These are phyloP conservation scores for Sphenodon punctatus DNA, from an alignment of 2,797 vertebrate species.

Conservation along the genomic window DNA sequence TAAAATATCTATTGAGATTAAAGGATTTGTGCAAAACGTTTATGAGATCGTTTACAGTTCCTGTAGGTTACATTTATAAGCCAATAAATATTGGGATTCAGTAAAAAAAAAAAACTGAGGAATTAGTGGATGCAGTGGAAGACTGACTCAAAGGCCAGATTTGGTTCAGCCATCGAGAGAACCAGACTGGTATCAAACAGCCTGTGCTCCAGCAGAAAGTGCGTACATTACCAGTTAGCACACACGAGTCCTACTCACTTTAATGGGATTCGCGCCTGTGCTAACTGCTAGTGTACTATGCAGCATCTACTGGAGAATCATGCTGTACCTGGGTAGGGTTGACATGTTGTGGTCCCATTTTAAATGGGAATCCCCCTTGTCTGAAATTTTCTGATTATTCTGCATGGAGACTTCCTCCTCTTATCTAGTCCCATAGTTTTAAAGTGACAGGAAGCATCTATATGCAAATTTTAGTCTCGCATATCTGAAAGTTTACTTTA, in stretches of 20 bases:
- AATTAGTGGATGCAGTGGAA: background rate
- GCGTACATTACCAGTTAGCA: no score
- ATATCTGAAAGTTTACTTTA: background rate
- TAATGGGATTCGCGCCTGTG: no score
- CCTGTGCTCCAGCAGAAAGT: no score
- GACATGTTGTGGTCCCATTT: background rate
- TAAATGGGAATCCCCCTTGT: background rate
- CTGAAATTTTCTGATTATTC: fast-evolving
- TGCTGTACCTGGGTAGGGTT: background rate
- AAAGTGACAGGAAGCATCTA: background rate
- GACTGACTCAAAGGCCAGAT: background rate
- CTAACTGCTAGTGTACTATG: no score
- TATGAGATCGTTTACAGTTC: background rate
- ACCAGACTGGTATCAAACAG: fast-evolving
- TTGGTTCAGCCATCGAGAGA: background rate
- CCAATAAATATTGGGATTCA: background rate
- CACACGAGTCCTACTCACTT: no score
- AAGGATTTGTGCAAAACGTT: background rate
- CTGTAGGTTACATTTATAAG: background rate
- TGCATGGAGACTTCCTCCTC: background rate
- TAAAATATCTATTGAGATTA: background rate
- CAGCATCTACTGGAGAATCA: no score
- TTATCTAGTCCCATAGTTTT: background rate
- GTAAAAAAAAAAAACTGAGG: no score
- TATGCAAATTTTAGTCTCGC: background rate